These are phyloP conservation scores for Platycnemis pennipes DNA, from an alignment of 2,888 invertebrate genomes.

Conservation along the genomic window DNA sequence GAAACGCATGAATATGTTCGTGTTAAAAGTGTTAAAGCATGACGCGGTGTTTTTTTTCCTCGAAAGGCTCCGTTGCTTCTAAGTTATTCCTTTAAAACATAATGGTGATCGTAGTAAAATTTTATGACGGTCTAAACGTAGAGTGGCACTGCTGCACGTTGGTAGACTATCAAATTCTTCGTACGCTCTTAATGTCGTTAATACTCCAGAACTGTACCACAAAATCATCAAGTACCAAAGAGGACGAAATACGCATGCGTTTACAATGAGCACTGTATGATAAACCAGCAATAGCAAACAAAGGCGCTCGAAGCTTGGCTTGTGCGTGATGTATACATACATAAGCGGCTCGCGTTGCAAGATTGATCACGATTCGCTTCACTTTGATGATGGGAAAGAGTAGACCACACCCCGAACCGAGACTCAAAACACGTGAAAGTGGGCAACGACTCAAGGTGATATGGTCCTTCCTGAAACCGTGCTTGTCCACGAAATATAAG, in stretches of 20 bases:
- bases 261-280: not conserved
- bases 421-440: too few relatives aligned
- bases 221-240: not conserved
- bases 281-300: not conserved
- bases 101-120: constrained; percentile 32
- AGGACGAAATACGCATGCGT: not conserved
- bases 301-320: too few relatives aligned
- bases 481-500: too few relatives aligned
- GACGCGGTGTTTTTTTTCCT: constrained; percentile 12
- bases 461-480: too few relatives aligned
- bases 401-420: too few relatives aligned
- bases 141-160: not conserved
- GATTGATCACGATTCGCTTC: too few relatives aligned
- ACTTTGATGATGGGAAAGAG: too few relatives aligned
- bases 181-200: not conserved
- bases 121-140: constrained; percentile 10
- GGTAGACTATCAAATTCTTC: not conserved
- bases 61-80: not conserved
- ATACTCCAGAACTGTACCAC: not conserved
- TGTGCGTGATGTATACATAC: too few relatives aligned
- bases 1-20: constrained; percentile 31
- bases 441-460: too few relatives aligned
- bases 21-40: constrained; percentile 25
- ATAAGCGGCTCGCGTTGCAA: too few relatives aligned
- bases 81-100: constrained; percentile 14